Percentiles rank a stretch among this genome's conserved stretches.
phyloP scores from a whole-genome alignment of 2,113 vertebrate genomes.

The Pelusios castaneus region DNA sequence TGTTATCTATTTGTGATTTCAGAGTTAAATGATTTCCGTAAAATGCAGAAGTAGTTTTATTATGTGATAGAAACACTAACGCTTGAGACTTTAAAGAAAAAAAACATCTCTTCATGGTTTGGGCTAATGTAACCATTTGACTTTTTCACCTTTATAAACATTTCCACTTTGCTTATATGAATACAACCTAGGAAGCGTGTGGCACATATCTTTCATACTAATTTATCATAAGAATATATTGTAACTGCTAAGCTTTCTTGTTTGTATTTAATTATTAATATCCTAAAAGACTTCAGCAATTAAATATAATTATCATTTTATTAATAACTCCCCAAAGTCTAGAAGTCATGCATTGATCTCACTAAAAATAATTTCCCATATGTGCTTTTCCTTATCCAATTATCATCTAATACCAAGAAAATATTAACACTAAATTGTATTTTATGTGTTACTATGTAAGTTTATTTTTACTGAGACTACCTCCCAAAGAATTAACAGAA shows the following conservation, averaged over 20 bases:
- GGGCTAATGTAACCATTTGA: background rate
- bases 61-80: background rate
- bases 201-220: background rate
- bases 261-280: background rate
- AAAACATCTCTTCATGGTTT: no score
- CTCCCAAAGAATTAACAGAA: background rate
- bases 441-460: background rate
- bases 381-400: background rate
- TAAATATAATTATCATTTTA: background rate
- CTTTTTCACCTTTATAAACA: background rate
- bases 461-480: background rate
- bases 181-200: background rate
- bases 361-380: background rate
- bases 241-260: background rate
- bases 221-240: background rate
- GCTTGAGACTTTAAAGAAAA: background rate
- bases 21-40: background rate
- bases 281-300: background rate
- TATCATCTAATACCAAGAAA: background rate
- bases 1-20: background rate
- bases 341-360: background rate
- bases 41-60: background rate
- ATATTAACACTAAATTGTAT: background rate
- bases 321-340: background rate
- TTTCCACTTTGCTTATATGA: no score